phyloP scores from a whole-genome alignment of 1,140 invertebrate genomes.

The Procambarus clarkii region DNA sequence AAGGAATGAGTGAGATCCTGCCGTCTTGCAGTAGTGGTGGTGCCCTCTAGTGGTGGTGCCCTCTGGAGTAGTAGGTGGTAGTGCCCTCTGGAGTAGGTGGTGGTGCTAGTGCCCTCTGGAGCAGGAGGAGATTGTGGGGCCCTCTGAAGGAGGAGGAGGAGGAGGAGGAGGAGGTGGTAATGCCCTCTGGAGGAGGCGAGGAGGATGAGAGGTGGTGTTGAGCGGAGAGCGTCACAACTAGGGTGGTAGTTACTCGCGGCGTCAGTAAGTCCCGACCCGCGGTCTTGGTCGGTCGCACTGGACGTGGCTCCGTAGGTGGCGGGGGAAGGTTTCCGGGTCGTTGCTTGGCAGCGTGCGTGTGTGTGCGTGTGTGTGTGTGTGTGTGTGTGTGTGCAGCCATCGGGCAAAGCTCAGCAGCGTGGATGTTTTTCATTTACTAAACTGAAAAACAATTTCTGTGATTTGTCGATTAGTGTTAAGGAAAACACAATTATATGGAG shows the following conservation, averaged over 20 bases:
- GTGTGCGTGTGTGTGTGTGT: neutral
- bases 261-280: slow-evolving; percentile 55
- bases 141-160: neutral
- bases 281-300: slow-evolving; percentile 44
- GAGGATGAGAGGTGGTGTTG: neutral
- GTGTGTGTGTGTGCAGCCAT: neutral
- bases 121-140: neutral
- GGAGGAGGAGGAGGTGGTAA: neutral
- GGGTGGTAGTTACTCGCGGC: slow-evolving; percentile 44
- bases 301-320: slow-evolving; percentile 27
- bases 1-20: neutral
- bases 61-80: too few species aligned
- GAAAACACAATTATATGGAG: too few species aligned
- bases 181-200: neutral
- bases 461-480: too few species aligned
- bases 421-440: too few species aligned
- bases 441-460: too few species aligned
- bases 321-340: neutral
- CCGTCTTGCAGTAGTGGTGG: too few species aligned
- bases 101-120: too few species aligned
- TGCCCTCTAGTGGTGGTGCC: neutral
- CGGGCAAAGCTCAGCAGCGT: too few species aligned
- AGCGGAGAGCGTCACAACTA: slow-evolving; percentile 18
- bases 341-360: neutral
- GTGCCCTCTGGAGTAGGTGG: too few species aligned